Evolutionary conservation across 2,113 vertebrate genomes (phyloP).

Genomic region (Bombycilla garrulus): DNA sequence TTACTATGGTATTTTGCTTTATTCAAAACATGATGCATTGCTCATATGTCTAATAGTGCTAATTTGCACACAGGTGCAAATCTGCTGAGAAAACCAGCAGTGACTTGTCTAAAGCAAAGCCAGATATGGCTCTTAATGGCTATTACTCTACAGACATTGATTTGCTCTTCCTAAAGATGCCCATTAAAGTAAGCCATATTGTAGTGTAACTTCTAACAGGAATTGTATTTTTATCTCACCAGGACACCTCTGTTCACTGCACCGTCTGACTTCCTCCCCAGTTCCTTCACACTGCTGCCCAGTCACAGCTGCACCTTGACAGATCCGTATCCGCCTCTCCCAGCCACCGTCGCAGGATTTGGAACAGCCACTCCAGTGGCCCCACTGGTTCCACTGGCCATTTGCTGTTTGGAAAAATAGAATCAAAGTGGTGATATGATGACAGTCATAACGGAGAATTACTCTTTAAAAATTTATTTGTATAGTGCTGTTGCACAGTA

Average conservation of each 20-base stretch:
- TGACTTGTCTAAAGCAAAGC: neutral
- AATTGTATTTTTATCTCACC: slow-evolving; percentile 75
- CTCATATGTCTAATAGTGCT: neutral
- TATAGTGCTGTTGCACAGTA: neutral
- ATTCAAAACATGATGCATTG: neutral
- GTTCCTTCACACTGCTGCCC: slow-evolving; percentile 93
- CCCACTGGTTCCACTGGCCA: slow-evolving; percentile 99
- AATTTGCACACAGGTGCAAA: neutral
- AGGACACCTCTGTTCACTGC: slow-evolving; percentile 95
- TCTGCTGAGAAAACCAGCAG: neutral
- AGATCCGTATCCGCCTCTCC: slow-evolving; percentile 89
- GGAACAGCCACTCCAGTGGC: slow-evolving; percentile 96
- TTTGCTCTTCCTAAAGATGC: neutral
- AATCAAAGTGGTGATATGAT: neutral
- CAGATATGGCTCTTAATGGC: neutral
- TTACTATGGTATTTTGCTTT: neutral
- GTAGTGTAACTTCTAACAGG: neutral
- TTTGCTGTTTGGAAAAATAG: slow-evolving; percentile 80
- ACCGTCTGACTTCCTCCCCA: slow-evolving; percentile 89
- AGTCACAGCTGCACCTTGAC: slow-evolving; percentile 86
- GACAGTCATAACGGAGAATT: neutral
- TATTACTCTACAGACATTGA: neutral
- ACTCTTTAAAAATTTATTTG: neutral
- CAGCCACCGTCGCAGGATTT: slow-evolving; percentile 96
- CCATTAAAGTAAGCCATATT: neutral